Percentiles rank a stretch among this genome's conserved stretches.
Evolutionary conservation across 2,113 vertebrate genomes (phyloP).

Genomic region (Menidia beryllina): DNA sequence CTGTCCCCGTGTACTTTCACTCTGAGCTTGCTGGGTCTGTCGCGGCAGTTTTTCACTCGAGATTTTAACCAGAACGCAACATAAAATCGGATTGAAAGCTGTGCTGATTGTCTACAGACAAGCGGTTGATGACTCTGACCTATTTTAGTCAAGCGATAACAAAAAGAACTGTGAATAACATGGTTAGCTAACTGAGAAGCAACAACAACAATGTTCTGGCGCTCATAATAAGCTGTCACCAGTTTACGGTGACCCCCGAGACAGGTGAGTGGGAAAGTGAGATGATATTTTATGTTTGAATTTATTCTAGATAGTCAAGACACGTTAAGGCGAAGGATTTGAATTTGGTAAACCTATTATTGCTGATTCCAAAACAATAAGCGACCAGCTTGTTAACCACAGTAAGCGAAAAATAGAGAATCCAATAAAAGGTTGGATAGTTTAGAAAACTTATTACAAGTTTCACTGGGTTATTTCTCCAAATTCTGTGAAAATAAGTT

Average conservation of each 20-base stretch:
- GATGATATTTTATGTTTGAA: neutral
- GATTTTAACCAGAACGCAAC: neutral
- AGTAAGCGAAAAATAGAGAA: neutral
- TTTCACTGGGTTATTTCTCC: too few relatives aligned
- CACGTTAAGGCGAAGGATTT: neutral
- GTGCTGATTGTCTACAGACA: neutral
- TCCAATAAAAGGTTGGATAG: too few relatives aligned
- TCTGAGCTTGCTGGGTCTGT: conserved; percentile 12
- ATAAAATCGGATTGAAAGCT: neutral
- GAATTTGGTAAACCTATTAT: neutral
- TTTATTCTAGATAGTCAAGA: neutral
- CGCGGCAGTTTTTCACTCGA: neutral
- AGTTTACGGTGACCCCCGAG: conserved; percentile 7
- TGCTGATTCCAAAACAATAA: neutral
- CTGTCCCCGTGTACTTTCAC: conserved; percentile 49
- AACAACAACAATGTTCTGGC: conserved; percentile 57
- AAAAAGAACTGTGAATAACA: conserved; percentile 36
- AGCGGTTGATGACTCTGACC: neutral
- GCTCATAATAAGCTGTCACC: conserved; percentile 4
- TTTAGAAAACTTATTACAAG: too few relatives aligned
- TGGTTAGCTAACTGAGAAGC: conserved; percentile 35
- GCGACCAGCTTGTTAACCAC: neutral
- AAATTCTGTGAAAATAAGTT: too few relatives aligned
- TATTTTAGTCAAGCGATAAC: neutral
- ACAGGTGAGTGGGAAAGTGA: conserved; percentile 38